Evolutionary conservation across 2,888 invertebrate species (phyloP).

Genomic region (Macroteleia sp.): DNA sequence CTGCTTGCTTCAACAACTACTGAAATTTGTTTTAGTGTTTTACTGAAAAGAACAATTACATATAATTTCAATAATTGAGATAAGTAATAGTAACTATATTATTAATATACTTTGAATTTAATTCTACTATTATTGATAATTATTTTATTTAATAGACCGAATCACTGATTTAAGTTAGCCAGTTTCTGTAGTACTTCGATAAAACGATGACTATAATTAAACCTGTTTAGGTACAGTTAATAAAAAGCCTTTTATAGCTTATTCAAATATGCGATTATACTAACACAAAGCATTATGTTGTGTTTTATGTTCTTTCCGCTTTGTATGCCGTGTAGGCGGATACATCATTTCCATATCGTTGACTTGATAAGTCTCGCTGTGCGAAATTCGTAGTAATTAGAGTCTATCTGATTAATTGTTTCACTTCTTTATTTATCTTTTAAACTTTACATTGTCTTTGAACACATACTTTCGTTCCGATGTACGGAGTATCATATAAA

Average conservation of each 20-base stretch:
- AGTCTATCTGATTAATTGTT: slow-evolving; percentile 14
- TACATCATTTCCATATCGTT: slow-evolving; percentile 14
- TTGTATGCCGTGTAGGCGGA: slow-evolving; percentile 8
- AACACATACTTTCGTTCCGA: too few relatives aligned
- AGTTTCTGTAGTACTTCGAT: slow-evolving; percentile 5
- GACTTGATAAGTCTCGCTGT: slow-evolving; percentile 4
- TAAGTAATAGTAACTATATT: too few relatives aligned
- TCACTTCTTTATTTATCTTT: slow-evolving; percentile 3
- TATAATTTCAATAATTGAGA: too few relatives aligned
- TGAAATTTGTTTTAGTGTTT: too few relatives aligned
- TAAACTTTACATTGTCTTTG: neutral
- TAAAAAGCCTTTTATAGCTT: slow-evolving; percentile 5
- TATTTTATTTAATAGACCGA: too few relatives aligned
- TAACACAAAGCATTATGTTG: slow-evolving; percentile 11
- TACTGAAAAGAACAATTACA: too few relatives aligned
- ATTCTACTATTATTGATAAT: too few relatives aligned
- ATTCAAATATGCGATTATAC: slow-evolving; percentile 7
- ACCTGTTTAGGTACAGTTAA: slow-evolving; percentile 2
- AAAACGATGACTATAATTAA: slow-evolving; percentile 1
- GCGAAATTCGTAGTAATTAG: slow-evolving; percentile 12
- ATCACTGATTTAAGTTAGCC: too few relatives aligned
- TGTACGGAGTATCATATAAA: too few relatives aligned
- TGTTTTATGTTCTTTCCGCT: slow-evolving; percentile 13
- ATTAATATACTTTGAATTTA: too few relatives aligned
- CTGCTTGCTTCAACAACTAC: too few relatives aligned